Conservation (phyloP, 2,888 invertebrate genomes). For the Lutraria lutraria region DNA sequence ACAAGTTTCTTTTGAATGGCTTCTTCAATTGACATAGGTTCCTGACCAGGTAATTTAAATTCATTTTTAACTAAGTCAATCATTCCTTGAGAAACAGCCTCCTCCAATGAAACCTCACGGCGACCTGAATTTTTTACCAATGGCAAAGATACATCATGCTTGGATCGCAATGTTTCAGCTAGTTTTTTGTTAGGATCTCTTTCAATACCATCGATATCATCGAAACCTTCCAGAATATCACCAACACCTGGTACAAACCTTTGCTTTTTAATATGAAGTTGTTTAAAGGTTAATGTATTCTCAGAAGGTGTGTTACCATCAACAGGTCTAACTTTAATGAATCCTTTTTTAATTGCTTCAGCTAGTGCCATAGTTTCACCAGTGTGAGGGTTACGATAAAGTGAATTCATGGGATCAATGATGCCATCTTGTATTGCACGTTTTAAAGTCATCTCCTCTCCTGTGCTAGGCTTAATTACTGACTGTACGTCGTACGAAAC, state of each 20-base stretch:
- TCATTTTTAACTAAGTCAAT: constrained; percentile 80
- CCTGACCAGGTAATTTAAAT: constrained; percentile 76
- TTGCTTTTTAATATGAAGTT: constrained; percentile 81
- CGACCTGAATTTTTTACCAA: constrained; percentile 81
- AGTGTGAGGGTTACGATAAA: constrained; percentile 81
- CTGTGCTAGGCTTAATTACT: constrained; percentile 79
- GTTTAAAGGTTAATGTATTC: constrained; percentile 78
- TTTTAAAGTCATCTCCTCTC: constrained; percentile 79
- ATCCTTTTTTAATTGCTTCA: constrained; percentile 81
- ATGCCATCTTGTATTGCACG: constrained; percentile 80
- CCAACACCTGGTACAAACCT: constrained; percentile 75
- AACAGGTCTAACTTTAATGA: constrained; percentile 77
- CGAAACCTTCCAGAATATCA: constrained; percentile 70
- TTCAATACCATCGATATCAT: constrained; percentile 69
- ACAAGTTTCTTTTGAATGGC: constrained; percentile 81
- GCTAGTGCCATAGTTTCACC: constrained; percentile 81
- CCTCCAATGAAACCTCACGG: constrained; percentile 79
- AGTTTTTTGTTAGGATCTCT: constrained; percentile 77
- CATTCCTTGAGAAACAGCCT: constrained; percentile 82
- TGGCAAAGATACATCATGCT: constrained; percentile 75
- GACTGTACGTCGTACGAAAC: constrained; percentile 76
- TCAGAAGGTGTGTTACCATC: constrained; percentile 70
- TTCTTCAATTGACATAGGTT: constrained; percentile 78
- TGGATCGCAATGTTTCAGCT: constrained; percentile 76
- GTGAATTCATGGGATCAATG: constrained; percentile 80